A percentile compares a stretch with the other conserved stretches of the same genome.
Evolutionary conservation across 2,797 vertebrate species (phyloP).

Genomic region (Hybognathus amarus): DNA sequence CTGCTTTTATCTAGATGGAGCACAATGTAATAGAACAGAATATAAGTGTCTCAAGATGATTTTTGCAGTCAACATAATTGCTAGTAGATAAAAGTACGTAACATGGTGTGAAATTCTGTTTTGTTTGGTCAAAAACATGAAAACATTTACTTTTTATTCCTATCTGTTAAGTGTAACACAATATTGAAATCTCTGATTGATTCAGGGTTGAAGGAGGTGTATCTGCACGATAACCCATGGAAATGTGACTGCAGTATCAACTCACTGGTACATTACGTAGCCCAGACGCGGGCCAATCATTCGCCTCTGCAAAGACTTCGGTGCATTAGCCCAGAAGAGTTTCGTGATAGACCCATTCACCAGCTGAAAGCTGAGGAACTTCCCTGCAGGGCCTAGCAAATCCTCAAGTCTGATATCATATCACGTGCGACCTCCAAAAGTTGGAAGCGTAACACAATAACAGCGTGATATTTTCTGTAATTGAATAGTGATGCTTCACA

Average conservation of each 20-base stretch:
- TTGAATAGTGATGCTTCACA: constrained; percentile 61
- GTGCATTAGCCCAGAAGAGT: constrained; percentile 70
- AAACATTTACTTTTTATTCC: background rate
- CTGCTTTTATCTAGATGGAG: background rate
- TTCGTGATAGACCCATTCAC: constrained; percentile 68
- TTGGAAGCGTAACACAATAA: constrained; percentile 44
- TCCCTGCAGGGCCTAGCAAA: constrained; percentile 64
- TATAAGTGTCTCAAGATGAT: background rate
- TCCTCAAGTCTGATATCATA: constrained; percentile 15
- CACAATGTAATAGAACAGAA: background rate
- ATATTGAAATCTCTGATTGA: constrained; percentile 9
- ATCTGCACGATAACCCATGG: constrained; percentile 79
- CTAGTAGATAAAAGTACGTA: background rate
- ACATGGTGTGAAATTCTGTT: background rate
- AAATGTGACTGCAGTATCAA: constrained; percentile 78
- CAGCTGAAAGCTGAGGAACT: constrained; percentile 63
- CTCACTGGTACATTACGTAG: constrained; percentile 72
- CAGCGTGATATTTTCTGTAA: constrained; percentile 54
- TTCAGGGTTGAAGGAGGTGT: constrained; percentile 74
- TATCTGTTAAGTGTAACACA: background rate
- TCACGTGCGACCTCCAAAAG: constrained; percentile 36
- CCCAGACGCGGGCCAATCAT: constrained; percentile 63
- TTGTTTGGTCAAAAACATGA: background rate
- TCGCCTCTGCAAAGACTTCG: constrained; percentile 63
- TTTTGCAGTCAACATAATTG: background rate